Evolutionary conservation across 2,113 vertebrate genomes (phyloP).

Genomic region (Dolichallabes microphthalmus): DNA sequence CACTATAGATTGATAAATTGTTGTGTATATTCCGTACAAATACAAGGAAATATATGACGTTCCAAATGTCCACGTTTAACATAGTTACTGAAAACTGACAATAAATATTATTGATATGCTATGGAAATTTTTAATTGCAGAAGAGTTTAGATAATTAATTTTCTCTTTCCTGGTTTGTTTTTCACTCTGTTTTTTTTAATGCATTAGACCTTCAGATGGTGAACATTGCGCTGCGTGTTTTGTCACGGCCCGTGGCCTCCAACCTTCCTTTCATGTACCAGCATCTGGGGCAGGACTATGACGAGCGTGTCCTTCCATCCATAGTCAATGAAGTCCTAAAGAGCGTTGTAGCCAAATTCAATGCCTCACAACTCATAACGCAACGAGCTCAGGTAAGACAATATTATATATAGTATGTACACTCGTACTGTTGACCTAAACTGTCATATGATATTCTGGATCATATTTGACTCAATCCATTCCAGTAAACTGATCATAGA

Average conservation of each 20-base stretch:
- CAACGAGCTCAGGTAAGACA: conserved; percentile 85
- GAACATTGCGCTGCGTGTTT: conserved; percentile 83
- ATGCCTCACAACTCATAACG: conserved; percentile 90
- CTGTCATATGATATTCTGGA: not conserved
- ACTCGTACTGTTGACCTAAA: not conserved
- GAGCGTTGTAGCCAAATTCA: conserved; percentile 93
- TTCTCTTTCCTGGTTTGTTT: too few species aligned
- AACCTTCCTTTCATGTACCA: conserved; percentile 87
- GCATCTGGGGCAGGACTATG: conserved; percentile 87
- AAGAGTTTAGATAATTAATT: too few species aligned
- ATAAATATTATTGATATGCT: too few species aligned
- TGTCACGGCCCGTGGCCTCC: conserved; percentile 82
- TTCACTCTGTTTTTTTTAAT: not conserved
- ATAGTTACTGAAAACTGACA: too few species aligned
- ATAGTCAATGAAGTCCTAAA: conserved; percentile 93
- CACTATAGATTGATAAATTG: too few species aligned
- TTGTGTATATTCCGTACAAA: too few species aligned
- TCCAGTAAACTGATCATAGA: not conserved
- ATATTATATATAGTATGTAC: not conserved
- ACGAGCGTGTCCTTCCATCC: conserved; percentile 87
- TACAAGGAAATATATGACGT: too few species aligned
- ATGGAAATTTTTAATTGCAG: too few species aligned
- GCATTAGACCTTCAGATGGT: conserved; percentile 76
- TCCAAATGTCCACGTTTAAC: too few species aligned
- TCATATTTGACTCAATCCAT: not conserved